Evolutionary conservation across 2,113 vertebrate species (phyloP).

Genomic region (Xiphophorus hellerii): DNA sequence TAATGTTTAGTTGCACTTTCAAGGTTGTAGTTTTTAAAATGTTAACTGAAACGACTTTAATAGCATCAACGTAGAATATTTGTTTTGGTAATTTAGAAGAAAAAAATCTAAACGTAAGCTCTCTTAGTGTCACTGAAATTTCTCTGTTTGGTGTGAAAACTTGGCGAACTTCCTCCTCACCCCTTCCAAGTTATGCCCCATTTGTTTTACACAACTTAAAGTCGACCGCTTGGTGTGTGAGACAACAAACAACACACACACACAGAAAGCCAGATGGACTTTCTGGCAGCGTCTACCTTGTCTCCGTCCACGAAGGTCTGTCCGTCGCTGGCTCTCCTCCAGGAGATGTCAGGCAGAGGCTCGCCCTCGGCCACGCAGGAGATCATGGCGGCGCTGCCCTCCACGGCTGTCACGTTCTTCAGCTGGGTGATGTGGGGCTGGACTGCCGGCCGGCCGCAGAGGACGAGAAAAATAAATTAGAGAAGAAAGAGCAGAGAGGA

Average conservation of each 20-base stretch:
- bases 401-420: constrained; percentile 92
- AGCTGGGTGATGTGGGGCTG: constrained; percentile 97
- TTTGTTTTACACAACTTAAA: neutral
- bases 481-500: constrained; percentile 16
- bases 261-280: constrained; percentile 27
- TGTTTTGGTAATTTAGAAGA: too few relatives aligned
- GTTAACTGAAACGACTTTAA: too few relatives aligned
- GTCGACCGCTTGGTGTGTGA: neutral
- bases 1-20: too few relatives aligned
- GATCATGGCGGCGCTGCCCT: constrained; percentile 91
- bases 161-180: neutral
- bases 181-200: neutral
- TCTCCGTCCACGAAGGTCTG: constrained; percentile 88
- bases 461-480: constrained; percentile 1
- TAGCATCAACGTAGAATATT: too few relatives aligned
- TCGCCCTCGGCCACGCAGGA: constrained; percentile 95
- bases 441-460: constrained; percentile 79
- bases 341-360: constrained; percentile 93
- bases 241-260: constrained; percentile 5
- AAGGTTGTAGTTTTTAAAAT: too few relatives aligned
- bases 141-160: neutral
- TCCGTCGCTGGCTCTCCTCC: constrained; percentile 92
- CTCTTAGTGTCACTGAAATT: too few relatives aligned
- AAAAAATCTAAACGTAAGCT: too few relatives aligned
- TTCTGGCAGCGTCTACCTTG: constrained; percentile 84